Conservation (phyloP, 2,113 vertebrate species). For the Cinclus cinclus region DNA sequence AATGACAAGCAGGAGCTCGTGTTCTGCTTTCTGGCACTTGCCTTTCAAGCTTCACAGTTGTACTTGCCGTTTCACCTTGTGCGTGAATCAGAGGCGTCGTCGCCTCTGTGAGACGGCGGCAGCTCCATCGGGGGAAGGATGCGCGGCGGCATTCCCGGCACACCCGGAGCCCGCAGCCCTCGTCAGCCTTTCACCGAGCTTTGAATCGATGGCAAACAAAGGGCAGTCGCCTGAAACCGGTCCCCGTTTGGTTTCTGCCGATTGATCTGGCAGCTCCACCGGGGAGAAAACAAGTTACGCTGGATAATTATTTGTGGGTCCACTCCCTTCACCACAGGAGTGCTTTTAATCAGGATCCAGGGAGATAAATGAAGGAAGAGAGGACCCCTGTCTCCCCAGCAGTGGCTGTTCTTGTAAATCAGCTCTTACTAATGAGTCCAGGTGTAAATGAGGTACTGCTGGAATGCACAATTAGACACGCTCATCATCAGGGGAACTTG, state of each 20-base stretch:
- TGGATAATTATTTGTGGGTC: constrained; percentile 10
- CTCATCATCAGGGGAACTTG: neutral
- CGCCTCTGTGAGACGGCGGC: neutral
- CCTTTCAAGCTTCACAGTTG: neutral
- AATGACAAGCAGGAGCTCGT: constrained; percentile 2
- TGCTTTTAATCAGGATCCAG: neutral
- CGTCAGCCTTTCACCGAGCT: too few relatives aligned
- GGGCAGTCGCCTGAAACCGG: constrained; percentile 48
- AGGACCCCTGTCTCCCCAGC: neutral
- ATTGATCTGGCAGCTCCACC: constrained; percentile 32
- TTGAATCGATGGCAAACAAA: constrained; percentile 3
- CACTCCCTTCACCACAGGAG: neutral
- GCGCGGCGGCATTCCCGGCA: neutral
- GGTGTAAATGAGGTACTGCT: neutral
- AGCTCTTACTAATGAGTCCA: neutral
- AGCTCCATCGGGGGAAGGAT: constrained; percentile 17
- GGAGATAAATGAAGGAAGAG: neutral
- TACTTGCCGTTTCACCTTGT: neutral
- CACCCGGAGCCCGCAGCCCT: constrained; percentile 47
- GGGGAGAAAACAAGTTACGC: constrained; percentile 24
- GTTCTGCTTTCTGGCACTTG: neutral
- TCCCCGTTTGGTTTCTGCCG: constrained; percentile 50
- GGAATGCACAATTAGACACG: neutral
- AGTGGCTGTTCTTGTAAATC: neutral
- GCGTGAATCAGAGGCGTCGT: neutral